A percentile compares a stretch with the other conserved stretches of the same genome.
Conservation (phyloP, 30 jellyfish, hydroid and myxozoan genomes). For the Rhopilema esculentum region DNA sequence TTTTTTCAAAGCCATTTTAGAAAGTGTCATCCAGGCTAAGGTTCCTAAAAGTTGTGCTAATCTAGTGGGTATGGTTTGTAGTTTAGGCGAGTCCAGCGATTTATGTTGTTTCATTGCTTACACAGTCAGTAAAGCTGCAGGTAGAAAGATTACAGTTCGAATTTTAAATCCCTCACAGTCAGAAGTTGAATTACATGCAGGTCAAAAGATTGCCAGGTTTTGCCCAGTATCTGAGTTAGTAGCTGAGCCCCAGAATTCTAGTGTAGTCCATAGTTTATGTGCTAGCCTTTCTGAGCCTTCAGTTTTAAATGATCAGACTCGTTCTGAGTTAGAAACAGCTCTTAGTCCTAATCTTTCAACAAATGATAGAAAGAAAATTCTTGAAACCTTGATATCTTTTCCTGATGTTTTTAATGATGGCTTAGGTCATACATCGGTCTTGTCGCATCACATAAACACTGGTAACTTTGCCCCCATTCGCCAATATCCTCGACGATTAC, state of each 20-base stretch:
- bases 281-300: background rate
- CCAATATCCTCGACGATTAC: no score
- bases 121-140: slow-evolving; percentile 15
- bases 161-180: background rate
- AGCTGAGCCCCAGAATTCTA: no score
- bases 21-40: slow-evolving; percentile 14
- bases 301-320: background rate
- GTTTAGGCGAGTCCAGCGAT: background rate
- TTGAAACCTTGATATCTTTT: no score
- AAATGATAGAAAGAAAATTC: no score
- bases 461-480: no score
- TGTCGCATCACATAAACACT: no score
- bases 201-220: slow-evolving; percentile 5
- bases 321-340: no score
- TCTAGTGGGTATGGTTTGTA: slow-evolving; percentile 23
- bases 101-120: slow-evolving; percentile 2
- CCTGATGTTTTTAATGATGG: no score
- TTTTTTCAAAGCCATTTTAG: no score
- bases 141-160: background rate
- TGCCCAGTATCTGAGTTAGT: no score
- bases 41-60: slow-evolving; percentile 5
- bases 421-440: no score
- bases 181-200: background rate
- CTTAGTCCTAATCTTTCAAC: no score
- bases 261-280: slow-evolving; percentile 55